Evolutionary conservation across 2,113 vertebrate genomes (phyloP).

Genomic region (Tauraco erythrolophus): DNA sequence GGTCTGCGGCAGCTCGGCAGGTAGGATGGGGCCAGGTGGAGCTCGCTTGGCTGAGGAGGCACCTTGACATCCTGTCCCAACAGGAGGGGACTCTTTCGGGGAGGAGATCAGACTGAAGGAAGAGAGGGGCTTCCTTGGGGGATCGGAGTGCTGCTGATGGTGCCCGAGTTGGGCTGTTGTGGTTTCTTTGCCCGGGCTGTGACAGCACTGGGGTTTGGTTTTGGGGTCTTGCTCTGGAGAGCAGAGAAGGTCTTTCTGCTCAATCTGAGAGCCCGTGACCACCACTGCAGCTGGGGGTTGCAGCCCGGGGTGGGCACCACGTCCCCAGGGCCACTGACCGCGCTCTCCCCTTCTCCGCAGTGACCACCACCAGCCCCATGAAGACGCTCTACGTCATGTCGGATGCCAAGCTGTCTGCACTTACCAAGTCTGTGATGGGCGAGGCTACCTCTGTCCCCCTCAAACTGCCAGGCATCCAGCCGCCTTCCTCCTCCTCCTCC

Average conservation of each 20-base stretch:
- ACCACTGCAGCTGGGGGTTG: not conserved
- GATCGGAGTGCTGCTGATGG: rapidly evolving
- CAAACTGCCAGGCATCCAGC: not conserved
- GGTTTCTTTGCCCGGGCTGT: not conserved
- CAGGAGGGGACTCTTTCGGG: rapidly evolving
- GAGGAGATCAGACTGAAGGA: not conserved
- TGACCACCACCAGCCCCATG: constrained; percentile 69
- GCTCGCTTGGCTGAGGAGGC: not conserved
- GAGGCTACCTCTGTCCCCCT: constrained; percentile 30
- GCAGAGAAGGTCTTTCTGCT: not conserved
- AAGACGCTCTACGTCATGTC: constrained; percentile 46
- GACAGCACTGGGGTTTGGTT: not conserved
- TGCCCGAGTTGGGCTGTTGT: not conserved
- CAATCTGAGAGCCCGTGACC: not conserved
- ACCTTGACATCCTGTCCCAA: rapidly evolving
- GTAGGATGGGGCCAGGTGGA: not conserved
- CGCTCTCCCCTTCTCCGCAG: constrained; percentile 34
- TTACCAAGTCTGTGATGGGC: constrained; percentile 50
- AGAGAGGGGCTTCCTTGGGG: not conserved
- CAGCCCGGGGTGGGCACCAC: not conserved
- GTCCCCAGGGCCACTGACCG: rapidly evolving
- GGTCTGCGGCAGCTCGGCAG: not conserved
- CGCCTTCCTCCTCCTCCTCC: not conserved
- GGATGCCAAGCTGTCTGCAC: constrained; percentile 48
- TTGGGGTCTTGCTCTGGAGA: not conserved